Conservation (phyloP, 2,888 invertebrate genomes). For the Polylopha cassiicola region DNA sequence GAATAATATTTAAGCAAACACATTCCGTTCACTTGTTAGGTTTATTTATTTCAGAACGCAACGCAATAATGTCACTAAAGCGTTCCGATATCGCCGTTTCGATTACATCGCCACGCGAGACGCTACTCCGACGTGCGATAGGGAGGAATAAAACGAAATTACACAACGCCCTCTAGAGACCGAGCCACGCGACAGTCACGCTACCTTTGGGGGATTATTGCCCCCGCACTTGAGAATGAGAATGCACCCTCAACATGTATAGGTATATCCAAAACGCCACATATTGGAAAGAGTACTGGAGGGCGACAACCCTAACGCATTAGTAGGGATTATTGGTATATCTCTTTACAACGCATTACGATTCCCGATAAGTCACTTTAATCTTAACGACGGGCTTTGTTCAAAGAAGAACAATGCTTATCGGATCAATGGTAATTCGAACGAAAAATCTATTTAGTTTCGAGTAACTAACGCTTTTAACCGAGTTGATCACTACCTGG, state of each 20-base stretch:
- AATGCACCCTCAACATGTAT: slow-evolving; percentile 60
- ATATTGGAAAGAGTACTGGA: slow-evolving; percentile 40
- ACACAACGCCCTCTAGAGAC: slow-evolving; percentile 51
- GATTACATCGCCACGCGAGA: slow-evolving; percentile 42
- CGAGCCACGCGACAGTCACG: slow-evolving; percentile 55
- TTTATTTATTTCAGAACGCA: slow-evolving; percentile 19
- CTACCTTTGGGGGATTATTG: slow-evolving; percentile 65
- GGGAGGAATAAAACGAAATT: slow-evolving; percentile 53
- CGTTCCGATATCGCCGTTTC: slow-evolving; percentile 34
- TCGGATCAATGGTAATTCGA: slow-evolving; percentile 24
- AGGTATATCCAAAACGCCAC: slow-evolving; percentile 40
- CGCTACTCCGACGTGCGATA: slow-evolving; percentile 37
- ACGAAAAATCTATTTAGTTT: slow-evolving; percentile 12
- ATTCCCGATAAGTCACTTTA: slow-evolving; percentile 59
- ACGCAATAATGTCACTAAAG: slow-evolving; percentile 23
- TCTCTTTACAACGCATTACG: slow-evolving; percentile 62
- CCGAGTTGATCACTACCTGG: slow-evolving; percentile 3
- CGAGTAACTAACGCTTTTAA: slow-evolving; percentile 7
- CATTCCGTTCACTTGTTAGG: slow-evolving; percentile 6
- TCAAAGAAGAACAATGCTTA: slow-evolving; percentile 29
- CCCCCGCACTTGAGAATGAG: slow-evolving; percentile 58
- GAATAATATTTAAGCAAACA: slow-evolving; percentile 15
- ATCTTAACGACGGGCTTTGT: slow-evolving; percentile 54
- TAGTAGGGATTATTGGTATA: slow-evolving; percentile 64
- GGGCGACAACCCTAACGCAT: slow-evolving; percentile 59